Evolutionary conservation across 2,797 vertebrate genomes (phyloP).

Genomic region (Eutrigla gurnardus): DNA sequence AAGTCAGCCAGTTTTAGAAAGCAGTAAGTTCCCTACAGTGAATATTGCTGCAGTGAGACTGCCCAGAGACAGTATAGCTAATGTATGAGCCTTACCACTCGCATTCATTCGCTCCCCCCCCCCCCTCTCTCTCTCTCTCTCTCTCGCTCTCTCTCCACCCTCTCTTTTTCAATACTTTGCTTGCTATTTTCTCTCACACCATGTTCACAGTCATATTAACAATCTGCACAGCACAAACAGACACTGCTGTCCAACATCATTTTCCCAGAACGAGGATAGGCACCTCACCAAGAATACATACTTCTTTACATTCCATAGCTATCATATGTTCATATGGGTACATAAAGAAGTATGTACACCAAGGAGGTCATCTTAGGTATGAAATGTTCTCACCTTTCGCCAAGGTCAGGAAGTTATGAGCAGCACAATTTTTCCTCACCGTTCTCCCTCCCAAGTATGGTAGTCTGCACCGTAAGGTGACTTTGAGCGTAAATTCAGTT

Average conservation of each 20-base stretch:
- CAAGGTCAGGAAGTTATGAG: constrained; percentile 78
- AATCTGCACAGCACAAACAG: constrained; percentile 64
- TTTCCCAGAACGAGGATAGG: constrained; percentile 77
- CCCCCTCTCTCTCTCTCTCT: constrained; percentile 13
- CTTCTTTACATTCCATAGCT: constrained; percentile 99
- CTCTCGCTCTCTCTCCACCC: constrained; percentile 11
- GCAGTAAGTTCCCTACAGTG: constrained; percentile 78
- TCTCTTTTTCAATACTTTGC: constrained; percentile 29
- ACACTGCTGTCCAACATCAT: constrained; percentile 52
- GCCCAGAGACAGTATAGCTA: constrained; percentile 84
- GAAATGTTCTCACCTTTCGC: constrained; percentile 79
- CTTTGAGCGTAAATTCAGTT: constrained; percentile 85
- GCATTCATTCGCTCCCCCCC: constrained; percentile 49
- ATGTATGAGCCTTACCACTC: constrained; percentile 75
- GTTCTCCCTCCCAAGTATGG: constrained; percentile 80
- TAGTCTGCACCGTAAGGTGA: constrained; percentile 84
- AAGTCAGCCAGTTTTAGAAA: constrained; percentile 77
- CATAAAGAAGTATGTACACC: constrained; percentile 99
- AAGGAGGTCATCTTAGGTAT: constrained; percentile 87
- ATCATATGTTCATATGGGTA: constrained; percentile 99
- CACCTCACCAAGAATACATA: constrained; percentile 99
- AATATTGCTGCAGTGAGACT: constrained; percentile 83
- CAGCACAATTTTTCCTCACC: constrained; percentile 66
- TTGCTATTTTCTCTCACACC: constrained; percentile 45
- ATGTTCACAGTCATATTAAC: constrained; percentile 56